These are phyloP conservation scores for Heterotilapia buettikoferi DNA, from an alignment of 2,113 vertebrate species.

Conservation along the genomic window DNA sequence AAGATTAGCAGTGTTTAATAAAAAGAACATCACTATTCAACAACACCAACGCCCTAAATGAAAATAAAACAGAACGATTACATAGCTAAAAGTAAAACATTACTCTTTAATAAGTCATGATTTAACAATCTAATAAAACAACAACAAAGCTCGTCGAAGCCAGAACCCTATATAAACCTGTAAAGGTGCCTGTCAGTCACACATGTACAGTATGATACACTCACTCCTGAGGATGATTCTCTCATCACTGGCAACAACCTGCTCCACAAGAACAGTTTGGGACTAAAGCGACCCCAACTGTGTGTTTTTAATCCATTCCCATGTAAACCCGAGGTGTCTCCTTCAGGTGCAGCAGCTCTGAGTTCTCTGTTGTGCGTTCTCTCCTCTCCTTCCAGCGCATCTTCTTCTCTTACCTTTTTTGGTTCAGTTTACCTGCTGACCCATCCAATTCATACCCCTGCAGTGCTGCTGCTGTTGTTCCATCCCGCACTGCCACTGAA, in stretches of 20 bases:
- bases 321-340: background rate
- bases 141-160: background rate
- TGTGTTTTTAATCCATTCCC: background rate
- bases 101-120: background rate
- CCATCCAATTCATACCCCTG: background rate
- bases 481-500: conserved; percentile 43
- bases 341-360: background rate
- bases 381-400: background rate
- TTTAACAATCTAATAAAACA: background rate
- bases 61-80: background rate
- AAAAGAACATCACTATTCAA: background rate
- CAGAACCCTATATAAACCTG: background rate
- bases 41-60: background rate
- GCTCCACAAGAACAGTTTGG: background rate
- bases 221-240: background rate
- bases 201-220: background rate
- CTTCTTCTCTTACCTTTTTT: background rate
- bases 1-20: background rate
- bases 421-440: background rate
- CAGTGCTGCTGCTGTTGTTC: background rate
- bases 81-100: background rate
- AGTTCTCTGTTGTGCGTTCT: background rate
- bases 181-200: background rate
- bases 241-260: background rate
- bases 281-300: background rate